A percentile compares a stretch with the other conserved stretches of the same genome.
phyloP scores from a whole-genome alignment of 2,888 invertebrate genomes.

The Siphonodentalium dalli region DNA sequence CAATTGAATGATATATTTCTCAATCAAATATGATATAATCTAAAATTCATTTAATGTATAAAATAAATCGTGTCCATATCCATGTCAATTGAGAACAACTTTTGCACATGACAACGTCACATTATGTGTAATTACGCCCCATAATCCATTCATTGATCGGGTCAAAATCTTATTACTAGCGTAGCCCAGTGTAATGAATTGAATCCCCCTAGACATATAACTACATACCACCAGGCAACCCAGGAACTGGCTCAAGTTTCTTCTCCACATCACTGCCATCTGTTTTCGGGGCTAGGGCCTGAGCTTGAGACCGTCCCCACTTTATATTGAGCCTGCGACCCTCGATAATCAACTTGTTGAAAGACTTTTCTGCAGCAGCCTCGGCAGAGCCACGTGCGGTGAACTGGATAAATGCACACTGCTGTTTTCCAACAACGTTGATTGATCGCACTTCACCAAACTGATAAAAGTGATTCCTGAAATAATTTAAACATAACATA shows the following conservation, averaged over 20 bases:
- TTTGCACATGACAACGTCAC: neutral
- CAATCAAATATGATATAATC: neutral
- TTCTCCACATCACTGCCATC: constrained; percentile 46
- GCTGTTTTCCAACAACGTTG: constrained; percentile 87
- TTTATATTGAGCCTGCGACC: constrained; percentile 88
- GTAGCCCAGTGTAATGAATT: no score
- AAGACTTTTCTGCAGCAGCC: constrained; percentile 77
- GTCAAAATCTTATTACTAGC: no score
- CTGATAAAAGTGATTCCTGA: constrained; percentile 94
- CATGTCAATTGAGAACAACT: neutral
- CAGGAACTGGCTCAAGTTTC: constrained; percentile 77
- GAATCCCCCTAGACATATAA: no score
- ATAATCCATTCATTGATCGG: neutral
- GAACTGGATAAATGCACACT: constrained; percentile 96
- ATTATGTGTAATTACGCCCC: neutral
- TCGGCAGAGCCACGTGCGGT: constrained; percentile 90
- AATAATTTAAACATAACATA: constrained; percentile 21
- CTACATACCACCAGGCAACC: constrained; percentile 73
- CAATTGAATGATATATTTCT: no score
- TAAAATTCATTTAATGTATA: neutral
- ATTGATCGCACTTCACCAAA: constrained; percentile 96
- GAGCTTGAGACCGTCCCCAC: constrained; percentile 95
- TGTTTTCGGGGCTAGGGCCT: constrained; percentile 45
- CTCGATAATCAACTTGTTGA: constrained; percentile 87
- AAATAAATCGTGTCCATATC: neutral